These are phyloP conservation scores for Anseranas semipalmata DNA, from an alignment of 2,113 vertebrate genomes.

Conservation along the genomic window DNA sequence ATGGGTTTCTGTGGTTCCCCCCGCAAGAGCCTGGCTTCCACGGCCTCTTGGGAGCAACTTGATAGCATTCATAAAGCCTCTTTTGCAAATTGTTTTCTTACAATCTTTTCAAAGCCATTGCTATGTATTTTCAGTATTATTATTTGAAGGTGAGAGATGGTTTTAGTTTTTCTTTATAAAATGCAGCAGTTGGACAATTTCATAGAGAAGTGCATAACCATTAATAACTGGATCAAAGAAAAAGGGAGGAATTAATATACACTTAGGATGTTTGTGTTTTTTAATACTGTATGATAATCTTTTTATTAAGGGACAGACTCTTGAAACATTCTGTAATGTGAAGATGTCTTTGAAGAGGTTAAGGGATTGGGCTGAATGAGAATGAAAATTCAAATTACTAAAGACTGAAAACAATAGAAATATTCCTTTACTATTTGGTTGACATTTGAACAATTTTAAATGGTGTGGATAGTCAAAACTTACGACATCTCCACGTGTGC, in stretches of 20 bases:
- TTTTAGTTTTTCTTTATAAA: not conserved
- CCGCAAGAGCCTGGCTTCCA: not conserved
- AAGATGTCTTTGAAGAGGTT: not conserved
- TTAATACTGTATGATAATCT: not conserved
- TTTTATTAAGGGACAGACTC: not conserved
- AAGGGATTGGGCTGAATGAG: not conserved
- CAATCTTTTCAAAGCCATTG: not conserved
- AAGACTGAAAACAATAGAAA: not conserved
- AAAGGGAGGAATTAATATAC: not conserved
- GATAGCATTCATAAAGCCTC: not conserved
- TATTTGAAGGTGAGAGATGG: not conserved
- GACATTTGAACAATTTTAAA: not conserved
- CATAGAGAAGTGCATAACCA: not conserved
- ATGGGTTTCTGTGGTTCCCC: not conserved
- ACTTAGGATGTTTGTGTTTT: not conserved
- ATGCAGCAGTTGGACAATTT: not conserved
- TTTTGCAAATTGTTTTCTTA: not conserved
- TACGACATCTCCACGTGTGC: not conserved
- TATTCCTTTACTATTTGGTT: not conserved
- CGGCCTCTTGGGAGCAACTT: not conserved
- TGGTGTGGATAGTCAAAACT: not conserved
- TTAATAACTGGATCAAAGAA: not conserved
- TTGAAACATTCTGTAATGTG: not conserved
- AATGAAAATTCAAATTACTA: not conserved
- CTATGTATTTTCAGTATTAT: not conserved